These are phyloP conservation scores for Rhynchophorus ferrugineus DNA, from an alignment of 1,140 invertebrate species.

Conservation along the genomic window DNA sequence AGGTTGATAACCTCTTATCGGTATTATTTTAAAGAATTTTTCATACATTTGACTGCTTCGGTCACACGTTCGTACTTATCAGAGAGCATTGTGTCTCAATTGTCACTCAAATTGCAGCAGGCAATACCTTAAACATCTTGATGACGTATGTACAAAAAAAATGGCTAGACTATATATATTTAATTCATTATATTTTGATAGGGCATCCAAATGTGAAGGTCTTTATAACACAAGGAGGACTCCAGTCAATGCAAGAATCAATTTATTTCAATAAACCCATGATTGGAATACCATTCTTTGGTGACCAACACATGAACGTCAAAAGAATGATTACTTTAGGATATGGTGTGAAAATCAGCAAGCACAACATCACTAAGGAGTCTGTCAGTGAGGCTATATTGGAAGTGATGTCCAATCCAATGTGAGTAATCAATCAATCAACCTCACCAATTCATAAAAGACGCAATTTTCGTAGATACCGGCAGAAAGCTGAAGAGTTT, in stretches of 20 bases:
- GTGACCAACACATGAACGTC: slow-evolving; percentile 39
- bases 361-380: slow-evolving; percentile 23
- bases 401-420: slow-evolving; percentile 24
- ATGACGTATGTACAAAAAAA: too few relatives aligned
- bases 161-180: too few relatives aligned
- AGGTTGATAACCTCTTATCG: too few relatives aligned
- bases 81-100: too few relatives aligned
- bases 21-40: too few relatives aligned
- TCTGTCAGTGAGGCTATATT: slow-evolving; percentile 21
- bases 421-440: slow-evolving; percentile 18
- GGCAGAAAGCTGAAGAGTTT: slow-evolving; percentile 21
- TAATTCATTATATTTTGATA: too few relatives aligned
- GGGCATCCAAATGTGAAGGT: slow-evolving; percentile 40
- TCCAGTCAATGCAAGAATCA: slow-evolving; percentile 46
- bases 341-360: slow-evolving; percentile 32
- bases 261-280: slow-evolving; percentile 45
- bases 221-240: slow-evolving; percentile 49
- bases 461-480: too few relatives aligned
- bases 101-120: too few relatives aligned
- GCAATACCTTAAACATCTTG: too few relatives aligned
- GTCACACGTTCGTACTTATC: too few relatives aligned
- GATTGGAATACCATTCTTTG: slow-evolving; percentile 42
- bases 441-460: too few relatives aligned
- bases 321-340: slow-evolving; percentile 29
- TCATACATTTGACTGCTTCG: too few relatives aligned